Base-by-base conservation (phyloP, 2,113 vertebrate species). In the Dolichallabes microphthalmus region DNA sequence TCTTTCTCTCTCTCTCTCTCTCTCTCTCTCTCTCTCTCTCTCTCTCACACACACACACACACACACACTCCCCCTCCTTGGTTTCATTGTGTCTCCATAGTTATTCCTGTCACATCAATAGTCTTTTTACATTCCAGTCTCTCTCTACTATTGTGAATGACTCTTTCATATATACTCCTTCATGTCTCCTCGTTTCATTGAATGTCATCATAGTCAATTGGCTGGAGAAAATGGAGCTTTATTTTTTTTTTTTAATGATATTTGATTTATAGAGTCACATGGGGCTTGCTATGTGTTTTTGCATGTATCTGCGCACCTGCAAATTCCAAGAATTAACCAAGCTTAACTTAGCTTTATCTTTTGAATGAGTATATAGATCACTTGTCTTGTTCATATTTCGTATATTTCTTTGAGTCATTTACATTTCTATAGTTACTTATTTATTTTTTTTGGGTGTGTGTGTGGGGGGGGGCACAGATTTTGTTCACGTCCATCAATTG, bases 81-180 rank as follows among this genome's bases (percentile, higher is more conserved):
- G 83, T 85, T 82, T 84, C 86, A 87, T 76, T 87, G 86, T 86
- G 85, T 88, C 82, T 85, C 87, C 63, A 73, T 87, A 83, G 80
- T 79, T 87, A 85, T 90, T 87, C 82, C 79, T 53, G 83, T 87
- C 87, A 84, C 87, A 81, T 87, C 83, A 90, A 87, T 82, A 79
- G 66, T 64, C 57, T 86, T 87, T 86, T 80, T 80, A 86, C 82
- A 79, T 85, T 84, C 80, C 63, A 85, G 75, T 80, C 83, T 83
- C 81, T 77, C 75, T 52, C 84, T 83, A 52, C 69, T 69, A 80
- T 82, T 87, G 68, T 82, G 55, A 86, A 85, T 82, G 83, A 73
- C 82, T 88, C 80, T 81, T 78, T 58, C 55, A 84, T 55, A 74
- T 84, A 60, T 78, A 58, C 58, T 63, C 80, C 66, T 82, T 88